Evolutionary conservation across 2,113 vertebrate species (phyloP), one percentile per base, ranked within the genome.

Genomic region (Sorex fumeus): DNA sequence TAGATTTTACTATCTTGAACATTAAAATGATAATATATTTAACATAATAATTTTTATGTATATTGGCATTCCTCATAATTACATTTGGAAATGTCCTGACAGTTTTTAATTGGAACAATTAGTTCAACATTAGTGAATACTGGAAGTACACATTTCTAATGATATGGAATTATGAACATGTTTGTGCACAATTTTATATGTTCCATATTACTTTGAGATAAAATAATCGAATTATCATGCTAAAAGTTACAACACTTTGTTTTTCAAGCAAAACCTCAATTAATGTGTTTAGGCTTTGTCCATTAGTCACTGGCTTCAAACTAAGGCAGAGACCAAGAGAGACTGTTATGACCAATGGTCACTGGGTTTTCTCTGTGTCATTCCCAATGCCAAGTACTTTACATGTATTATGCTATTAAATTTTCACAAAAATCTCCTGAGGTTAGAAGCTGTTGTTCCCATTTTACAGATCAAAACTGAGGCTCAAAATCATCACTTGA

Each of bases 31-130:
- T 23, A 60, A 83, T 71, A 28, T 40, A 82, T 45, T 92, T 93
- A 82, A 70, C 28, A 57, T 9, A 75, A n/a, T 93, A 71, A 72
- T 57, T 93, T 84, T 71, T 2, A 76, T 47, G 15, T 27, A 30
- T 66, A 74, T 43, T 75, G 6, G 2, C 89, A 47, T 89, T 85
- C 18, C 34, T 93, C 60, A 72, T 19, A 82, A 91, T 77, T 81
- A 53, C 12, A 10, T 85, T 12, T 72, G n/a, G 9, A 83, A 79
- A 57, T 18, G 0, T 81, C 93, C 34, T 75, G 72, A 60, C 15
- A 83, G n/a, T 57, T 53, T 66, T 82, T 16, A 69, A 1, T 43
- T 70, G 25, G 9, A 7, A 87, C 88, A 7, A 62, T 62, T 80
- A 77, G 2, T 74, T 6, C 28, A 82, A 27, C 57, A 23, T 23